Evolutionary conservation across 2,113 vertebrate genomes (phyloP), one percentile per base, ranked within the genome.

Genomic region (Danionella cerebrum): DNA sequence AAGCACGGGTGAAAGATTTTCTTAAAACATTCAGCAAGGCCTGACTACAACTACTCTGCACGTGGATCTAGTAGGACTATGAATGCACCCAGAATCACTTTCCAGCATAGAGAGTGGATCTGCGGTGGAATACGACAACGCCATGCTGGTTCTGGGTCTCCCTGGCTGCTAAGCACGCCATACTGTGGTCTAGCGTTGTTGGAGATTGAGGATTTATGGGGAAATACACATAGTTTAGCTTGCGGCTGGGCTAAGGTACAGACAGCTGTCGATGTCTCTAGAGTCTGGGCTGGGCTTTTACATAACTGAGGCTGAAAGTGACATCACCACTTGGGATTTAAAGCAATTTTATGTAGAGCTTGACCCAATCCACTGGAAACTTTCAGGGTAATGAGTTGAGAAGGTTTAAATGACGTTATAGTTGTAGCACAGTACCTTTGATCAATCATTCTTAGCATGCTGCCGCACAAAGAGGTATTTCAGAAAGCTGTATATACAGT

Each of bases 71-170:
- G 16, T 45, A 52, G 29, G 57, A 64, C 51, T 24, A 55, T 54
- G 62, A 54, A 71, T n/a, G 73, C 64, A 16, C 33, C 50, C 69
- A 57, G 69, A 53, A 57, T 67, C 69, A 66, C 79, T 2, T 76
- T 39, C 57, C 78, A 39, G 77, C 75, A 8, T 75, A 75, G 75
- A 76, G 74, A 21, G 65, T 53, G 58, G 48, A 71, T 79, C 67
- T 73, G 80, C 21, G 71, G 78, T 80, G 71, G 67, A 2, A 62
- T 67, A 71, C 73, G 66, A 76, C 78, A 74, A 67, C 33, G 55
- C 70, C 69, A 66, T 25, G 41, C 47, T 14, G 69, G 52, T 76
- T 79, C 31, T 4, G 13, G 70, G 71, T 71, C 65, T 66, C 9
- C 9, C 14, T 66, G 55, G 12, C 72, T 77, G 76, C 73, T 76